A percentile compares a stretch with the other conserved stretches of the same genome.
phyloP scores from a whole-genome alignment of 1,140 invertebrate species.

The Leucophenga varia region DNA sequence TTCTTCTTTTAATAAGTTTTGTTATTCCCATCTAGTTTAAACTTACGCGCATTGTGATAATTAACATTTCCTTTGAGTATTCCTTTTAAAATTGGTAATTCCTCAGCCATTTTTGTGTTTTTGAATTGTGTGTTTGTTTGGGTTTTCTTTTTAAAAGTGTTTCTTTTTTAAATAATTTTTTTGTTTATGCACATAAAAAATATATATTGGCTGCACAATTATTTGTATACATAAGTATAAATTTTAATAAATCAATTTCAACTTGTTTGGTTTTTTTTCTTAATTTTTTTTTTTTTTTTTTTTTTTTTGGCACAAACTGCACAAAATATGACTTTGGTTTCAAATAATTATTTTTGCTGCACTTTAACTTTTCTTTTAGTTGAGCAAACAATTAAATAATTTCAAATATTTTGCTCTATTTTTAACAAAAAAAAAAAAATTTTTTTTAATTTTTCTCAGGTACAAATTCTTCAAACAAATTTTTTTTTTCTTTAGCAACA shows the following conservation, averaged over 20 bases:
- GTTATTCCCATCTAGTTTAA: constrained; percentile 37
- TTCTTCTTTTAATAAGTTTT: neutral
- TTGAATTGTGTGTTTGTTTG: constrained; percentile 12
- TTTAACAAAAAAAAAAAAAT: constrained; percentile 5
- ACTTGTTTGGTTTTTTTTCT: constrained; percentile 16
- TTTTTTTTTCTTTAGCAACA: constrained; percentile 7
- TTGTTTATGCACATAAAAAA: too few relatives aligned
- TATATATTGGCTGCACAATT: too few relatives aligned
- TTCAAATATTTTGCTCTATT: neutral
- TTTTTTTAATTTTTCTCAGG: constrained; percentile 20
- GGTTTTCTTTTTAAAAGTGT: neutral
- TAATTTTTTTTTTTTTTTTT: constrained; percentile 6
- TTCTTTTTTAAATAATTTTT: neutral
- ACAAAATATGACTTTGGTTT: constrained; percentile 16
- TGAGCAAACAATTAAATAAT: too few relatives aligned
- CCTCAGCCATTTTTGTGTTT: constrained; percentile 69
- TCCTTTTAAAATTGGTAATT: constrained; percentile 83
- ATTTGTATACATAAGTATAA: too few relatives aligned
- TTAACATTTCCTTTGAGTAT: constrained; percentile 84
- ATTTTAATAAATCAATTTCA: constrained; percentile 12
- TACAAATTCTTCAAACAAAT: constrained; percentile 12
- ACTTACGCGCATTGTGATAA: constrained; percentile 90
- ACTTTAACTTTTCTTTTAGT: neutral
- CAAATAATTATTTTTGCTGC: neutral
- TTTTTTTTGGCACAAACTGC: constrained; percentile 12